Base-by-base conservation (phyloP, 2,888 invertebrate genomes). In the Drosophila prostipennis region DNA sequence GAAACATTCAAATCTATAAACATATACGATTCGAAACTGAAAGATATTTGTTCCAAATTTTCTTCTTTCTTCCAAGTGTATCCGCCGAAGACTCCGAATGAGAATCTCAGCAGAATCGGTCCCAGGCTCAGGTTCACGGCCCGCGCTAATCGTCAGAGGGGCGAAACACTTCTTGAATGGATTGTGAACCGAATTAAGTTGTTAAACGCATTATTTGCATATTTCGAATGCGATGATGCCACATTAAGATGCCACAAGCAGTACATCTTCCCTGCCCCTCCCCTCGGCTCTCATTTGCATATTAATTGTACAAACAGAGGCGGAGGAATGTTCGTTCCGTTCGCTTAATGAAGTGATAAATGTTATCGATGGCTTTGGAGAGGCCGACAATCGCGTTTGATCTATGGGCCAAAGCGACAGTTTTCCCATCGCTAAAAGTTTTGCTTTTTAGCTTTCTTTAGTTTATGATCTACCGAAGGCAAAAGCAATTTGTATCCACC, bases 161-260 rank as follows among this genome's bases (percentile, higher is more conserved):
- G 51, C 45, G 34, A 68, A 42, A 57, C 51, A 56, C 43, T 69
- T 51, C 49, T 65, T 74, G 79, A 72, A 53, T 52, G 59, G 65
- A 73, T 52, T 60, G 53, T 51, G 60, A 54, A 85, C 78, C 85
- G 87, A 90, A 90, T 90, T 90, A 88, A 90, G 90, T 90, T 90
- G 90, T 90, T 90, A 90, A 67, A 89, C 90, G 88, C 88, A 89
- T 89, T 89, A 90, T 90, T 90, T 90, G 90, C 89, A 90, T 90
- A 87, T 90, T 89, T 85, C 77, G 48, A 48, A 67, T 54, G 58
- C 67, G 49, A 8, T 39, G 54, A 79, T 82, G 84, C 83, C 82
- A 85, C 87, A 87, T 83, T 87, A 80, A 84, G 77, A 80, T 83
- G 78, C 76, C 79, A 70, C 58, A 52, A 34, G 69, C 48, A 59